Evolutionary conservation across 2,888 invertebrate genomes (phyloP).

Genomic region (Bibio marci): DNA sequence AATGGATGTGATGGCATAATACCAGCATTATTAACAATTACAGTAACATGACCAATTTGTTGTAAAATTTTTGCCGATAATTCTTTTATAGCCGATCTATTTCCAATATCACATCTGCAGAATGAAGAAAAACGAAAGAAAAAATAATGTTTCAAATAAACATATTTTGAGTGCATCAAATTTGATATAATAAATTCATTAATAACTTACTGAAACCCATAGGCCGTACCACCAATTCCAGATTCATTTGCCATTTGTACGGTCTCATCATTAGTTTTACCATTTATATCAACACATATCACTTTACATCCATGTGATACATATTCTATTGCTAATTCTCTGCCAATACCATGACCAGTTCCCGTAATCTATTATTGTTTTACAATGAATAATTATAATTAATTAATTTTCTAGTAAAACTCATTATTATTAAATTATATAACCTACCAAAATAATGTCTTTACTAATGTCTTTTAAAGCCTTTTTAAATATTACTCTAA

Average conservation of each 20-base stretch:
- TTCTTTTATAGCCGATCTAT: slow-evolving; percentile 45
- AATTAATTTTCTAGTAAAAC: too few species aligned
- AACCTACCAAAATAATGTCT: not conserved
- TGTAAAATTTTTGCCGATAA: slow-evolving; percentile 42
- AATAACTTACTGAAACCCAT: slow-evolving; percentile 29
- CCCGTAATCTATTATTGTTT: slow-evolving; percentile 52
- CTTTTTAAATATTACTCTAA: not conserved
- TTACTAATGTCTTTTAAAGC: not conserved
- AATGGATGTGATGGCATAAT: slow-evolving; percentile 67
- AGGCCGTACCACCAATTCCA: slow-evolving; percentile 23
- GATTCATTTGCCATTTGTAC: slow-evolving; percentile 34
- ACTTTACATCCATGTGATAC: slow-evolving; percentile 52
- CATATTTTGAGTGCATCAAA: too few species aligned
- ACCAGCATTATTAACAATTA: slow-evolving; percentile 74
- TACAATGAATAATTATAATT: too few species aligned
- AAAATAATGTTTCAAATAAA: too few species aligned
- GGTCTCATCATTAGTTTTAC: slow-evolving; percentile 48
- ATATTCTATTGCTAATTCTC: slow-evolving; percentile 56
- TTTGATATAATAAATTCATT: too few species aligned
- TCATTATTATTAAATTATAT: too few species aligned
- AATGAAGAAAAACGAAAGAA: not conserved
- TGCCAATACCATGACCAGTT: slow-evolving; percentile 70
- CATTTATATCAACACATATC: slow-evolving; percentile 66
- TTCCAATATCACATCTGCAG: slow-evolving; percentile 56
- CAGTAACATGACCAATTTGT: slow-evolving; percentile 59